These are phyloP conservation scores for Cavia porcellus DNA, from an alignment of 2,113 vertebrate species.

Conservation along the genomic window DNA sequence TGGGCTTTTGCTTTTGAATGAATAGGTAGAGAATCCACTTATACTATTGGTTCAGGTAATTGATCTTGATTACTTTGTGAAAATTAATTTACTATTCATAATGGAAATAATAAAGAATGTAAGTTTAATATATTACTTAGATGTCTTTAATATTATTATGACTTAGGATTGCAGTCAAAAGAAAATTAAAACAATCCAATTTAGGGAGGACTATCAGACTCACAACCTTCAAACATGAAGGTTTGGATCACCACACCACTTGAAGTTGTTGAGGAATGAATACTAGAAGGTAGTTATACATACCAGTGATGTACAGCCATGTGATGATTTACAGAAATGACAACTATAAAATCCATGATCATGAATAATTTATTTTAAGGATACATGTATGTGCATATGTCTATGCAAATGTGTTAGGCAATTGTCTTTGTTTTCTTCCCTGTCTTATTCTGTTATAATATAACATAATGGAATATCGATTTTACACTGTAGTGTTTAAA, in stretches of 20 bases:
- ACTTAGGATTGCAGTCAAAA: neutral
- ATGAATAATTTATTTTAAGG: neutral
- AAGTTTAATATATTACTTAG: neutral
- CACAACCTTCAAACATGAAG: neutral
- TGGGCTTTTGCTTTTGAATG: neutral
- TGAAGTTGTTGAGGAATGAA: neutral
- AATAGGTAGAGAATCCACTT: neutral
- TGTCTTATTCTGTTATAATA: neutral
- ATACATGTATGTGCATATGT: neutral
- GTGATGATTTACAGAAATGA: neutral
- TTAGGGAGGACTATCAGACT: neutral
- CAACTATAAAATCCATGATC: neutral
- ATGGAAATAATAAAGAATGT: neutral
- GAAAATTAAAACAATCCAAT: neutral
- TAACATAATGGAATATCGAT: neutral
- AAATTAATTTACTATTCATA: neutral
- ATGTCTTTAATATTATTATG: neutral
- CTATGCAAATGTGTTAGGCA: rapidly evolving
- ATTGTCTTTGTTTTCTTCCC: neutral
- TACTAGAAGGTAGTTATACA: neutral
- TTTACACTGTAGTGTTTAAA: neutral
- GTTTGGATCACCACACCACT: neutral
- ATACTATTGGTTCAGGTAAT: neutral
- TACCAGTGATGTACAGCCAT: neutral
- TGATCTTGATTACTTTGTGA: neutral